Evolutionary conservation across 2,888 invertebrate species (phyloP), one percentile per base, ranked within the genome.

Genomic region (Chydorus sphaericus): DNA sequence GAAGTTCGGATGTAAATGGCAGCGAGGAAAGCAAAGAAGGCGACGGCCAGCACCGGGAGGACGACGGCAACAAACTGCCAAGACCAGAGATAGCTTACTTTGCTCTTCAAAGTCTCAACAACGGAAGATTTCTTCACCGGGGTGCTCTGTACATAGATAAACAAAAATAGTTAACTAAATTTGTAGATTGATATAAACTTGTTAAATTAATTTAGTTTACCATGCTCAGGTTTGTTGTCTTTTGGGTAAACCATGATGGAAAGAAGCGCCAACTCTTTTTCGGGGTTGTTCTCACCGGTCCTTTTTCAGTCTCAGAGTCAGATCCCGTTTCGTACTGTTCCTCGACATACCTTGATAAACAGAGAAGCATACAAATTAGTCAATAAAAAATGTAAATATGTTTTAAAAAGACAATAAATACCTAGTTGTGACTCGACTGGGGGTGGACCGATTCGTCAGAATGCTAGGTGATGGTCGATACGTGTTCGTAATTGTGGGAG

Each of bases 301-400:
- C 36, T 26, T 11, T 31, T 14, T 39, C 54, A 31, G 18, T 53
- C 28, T 83, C 82, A 26, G 82, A 81, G 65, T 83, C 82, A 0
- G 82, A 82, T 7, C 82, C 82, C 0, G 82, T 82, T 64, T 82
- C 82, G 28, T 55, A 55, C 23, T 55, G 55, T 7, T 55, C 55
- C 29, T 55, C 55, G 14, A 55, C 48, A 20, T 49, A 55, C 8
- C 55, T 44, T 18, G 10, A 10, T 10, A 23, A 44, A 44, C 11
- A 26, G n/a, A 44, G 28, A 26, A 44, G 2, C 4, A 44, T 4
- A n/a, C n/a, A n/a, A n/a, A n/a, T n/a, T n/a, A n/a, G n/a, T n/a
- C n/a, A n/a, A n/a, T 36, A 26, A 37, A n/a, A 23, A 4, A 44
- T 23, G n/a, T 14, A 1, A 44, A 26, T 2, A 36, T 36, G 14